Conservation (phyloP, 2,113 vertebrate genomes). For the Herpetotheres cachinnans region DNA sequence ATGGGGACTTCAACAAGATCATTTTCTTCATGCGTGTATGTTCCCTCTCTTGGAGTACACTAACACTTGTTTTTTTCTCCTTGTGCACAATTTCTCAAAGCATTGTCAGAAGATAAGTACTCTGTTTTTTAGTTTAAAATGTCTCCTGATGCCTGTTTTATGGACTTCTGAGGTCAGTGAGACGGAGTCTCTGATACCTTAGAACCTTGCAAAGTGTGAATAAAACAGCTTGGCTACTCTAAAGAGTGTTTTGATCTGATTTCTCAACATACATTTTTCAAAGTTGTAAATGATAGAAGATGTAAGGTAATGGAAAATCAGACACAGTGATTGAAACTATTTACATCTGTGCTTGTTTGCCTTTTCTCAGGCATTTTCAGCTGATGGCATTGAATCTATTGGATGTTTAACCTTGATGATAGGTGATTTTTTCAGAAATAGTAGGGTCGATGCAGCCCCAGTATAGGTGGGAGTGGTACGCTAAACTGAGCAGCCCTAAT, state of each 20-base stretch:
- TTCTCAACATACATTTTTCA: not conserved
- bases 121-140: not conserved
- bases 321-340: not conserved
- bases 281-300: not conserved
- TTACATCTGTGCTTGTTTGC: not conserved
- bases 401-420: not conserved
- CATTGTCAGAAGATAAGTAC: not conserved
- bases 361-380: not conserved
- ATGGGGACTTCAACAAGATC: not conserved
- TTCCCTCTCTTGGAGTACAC: not conserved
- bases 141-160: not conserved
- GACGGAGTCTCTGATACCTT: not conserved
- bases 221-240: not conserved
- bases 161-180: not conserved
- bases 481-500: not conserved
- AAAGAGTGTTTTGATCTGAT: not conserved
- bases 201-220: not conserved
- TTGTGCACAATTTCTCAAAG: not conserved
- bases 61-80: not conserved
- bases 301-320: not conserved
- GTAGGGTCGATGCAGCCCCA: not conserved
- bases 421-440: not conserved
- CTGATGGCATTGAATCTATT: not conserved
- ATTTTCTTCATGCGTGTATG: not conserved
- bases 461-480: not conserved